Percentiles rank a stretch among this genome's conserved stretches.
These are phyloP conservation scores for Apamea crenata DNA, from an alignment of 2,888 invertebrate species.

Conservation along the genomic window DNA sequence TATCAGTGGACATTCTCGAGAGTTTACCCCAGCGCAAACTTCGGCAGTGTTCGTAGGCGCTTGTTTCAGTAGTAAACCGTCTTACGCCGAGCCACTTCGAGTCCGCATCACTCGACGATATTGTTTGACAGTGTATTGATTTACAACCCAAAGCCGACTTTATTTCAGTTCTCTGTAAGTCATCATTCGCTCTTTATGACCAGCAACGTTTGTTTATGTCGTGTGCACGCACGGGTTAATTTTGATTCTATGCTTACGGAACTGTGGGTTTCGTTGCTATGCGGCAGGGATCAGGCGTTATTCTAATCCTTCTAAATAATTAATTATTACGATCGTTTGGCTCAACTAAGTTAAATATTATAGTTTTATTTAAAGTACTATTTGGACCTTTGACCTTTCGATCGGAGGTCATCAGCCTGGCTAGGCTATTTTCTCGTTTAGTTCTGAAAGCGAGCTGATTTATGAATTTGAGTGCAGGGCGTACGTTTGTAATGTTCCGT, in stretches of 20 bases:
- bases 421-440: constrained; percentile 46
- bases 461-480: constrained; percentile 46
- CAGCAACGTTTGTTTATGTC: constrained; percentile 77
- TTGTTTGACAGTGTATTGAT: constrained; percentile 78
- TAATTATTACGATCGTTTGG: constrained; percentile 10
- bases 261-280: constrained; percentile 58
- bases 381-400: constrained; percentile 60
- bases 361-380: constrained; percentile 24
- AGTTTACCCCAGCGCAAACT: constrained; percentile 17
- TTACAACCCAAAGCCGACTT: constrained; percentile 71
- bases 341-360: constrained; percentile 1
- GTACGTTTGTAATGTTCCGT: constrained; percentile 26
- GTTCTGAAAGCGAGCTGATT: constrained; percentile 39
- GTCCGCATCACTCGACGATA: constrained; percentile 56
- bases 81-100: constrained; percentile 44
- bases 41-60: constrained; percentile 17
- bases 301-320: constrained; percentile 2
- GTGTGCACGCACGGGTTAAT: constrained; percentile 73
- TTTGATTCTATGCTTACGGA: constrained; percentile 62
- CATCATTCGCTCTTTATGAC: constrained; percentile 81
- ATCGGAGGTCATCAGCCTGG: constrained; percentile 53
- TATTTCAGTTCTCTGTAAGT: constrained; percentile 77
- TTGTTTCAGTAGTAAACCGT: constrained; percentile 41
- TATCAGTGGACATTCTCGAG: constrained; percentile 31
- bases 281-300: constrained; percentile 48